A percentile compares a stretch with the other conserved stretches of the same genome.
Conservation (phyloP, 2,797 vertebrate species). For the Cichlasoma orientale region DNA sequence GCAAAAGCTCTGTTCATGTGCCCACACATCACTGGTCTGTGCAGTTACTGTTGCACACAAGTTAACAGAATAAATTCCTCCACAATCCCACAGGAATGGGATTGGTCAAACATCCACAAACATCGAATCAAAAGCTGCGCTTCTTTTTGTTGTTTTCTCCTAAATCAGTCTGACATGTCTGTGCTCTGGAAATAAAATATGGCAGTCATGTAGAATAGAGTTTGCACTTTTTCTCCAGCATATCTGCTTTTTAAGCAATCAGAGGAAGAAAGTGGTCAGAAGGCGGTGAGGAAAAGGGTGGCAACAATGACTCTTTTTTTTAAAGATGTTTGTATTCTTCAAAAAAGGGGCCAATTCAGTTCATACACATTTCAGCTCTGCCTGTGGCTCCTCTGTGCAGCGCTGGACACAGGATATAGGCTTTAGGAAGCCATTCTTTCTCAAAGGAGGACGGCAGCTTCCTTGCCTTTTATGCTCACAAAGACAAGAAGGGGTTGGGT, state of each 20-base stretch:
- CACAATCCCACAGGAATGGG: constrained; percentile 34
- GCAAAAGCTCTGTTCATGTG: constrained; percentile 30
- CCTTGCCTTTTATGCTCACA: constrained; percentile 81
- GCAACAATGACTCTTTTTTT: constrained; percentile 33
- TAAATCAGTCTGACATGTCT: background rate
- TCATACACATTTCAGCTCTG: constrained; percentile 42
- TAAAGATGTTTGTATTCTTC: constrained; percentile 40
- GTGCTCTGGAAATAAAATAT: background rate
- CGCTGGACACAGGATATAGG: constrained; percentile 67
- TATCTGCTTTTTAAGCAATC: constrained; percentile 6
- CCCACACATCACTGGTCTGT: constrained; percentile 41
- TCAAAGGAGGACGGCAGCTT: constrained; percentile 69
- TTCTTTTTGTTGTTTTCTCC: constrained; percentile 4
- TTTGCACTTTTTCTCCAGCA: constrained; percentile 1
- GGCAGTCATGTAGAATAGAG: background rate
- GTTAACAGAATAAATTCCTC: constrained; percentile 51
- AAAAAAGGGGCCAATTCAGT: constrained; percentile 40
- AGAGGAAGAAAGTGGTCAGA: constrained; percentile 5
- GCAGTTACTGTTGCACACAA: constrained; percentile 49
- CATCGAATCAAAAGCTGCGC: constrained; percentile 6
- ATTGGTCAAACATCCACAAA: constrained; percentile 19
- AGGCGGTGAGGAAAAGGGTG: background rate
- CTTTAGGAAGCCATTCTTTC: constrained; percentile 73
- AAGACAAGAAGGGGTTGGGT: constrained; percentile 78
- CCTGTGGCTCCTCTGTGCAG: constrained; percentile 39